These are phyloP conservation scores for Amia ocellicauda DNA, from an alignment of 2,113 vertebrate species.

Conservation along the genomic window DNA sequence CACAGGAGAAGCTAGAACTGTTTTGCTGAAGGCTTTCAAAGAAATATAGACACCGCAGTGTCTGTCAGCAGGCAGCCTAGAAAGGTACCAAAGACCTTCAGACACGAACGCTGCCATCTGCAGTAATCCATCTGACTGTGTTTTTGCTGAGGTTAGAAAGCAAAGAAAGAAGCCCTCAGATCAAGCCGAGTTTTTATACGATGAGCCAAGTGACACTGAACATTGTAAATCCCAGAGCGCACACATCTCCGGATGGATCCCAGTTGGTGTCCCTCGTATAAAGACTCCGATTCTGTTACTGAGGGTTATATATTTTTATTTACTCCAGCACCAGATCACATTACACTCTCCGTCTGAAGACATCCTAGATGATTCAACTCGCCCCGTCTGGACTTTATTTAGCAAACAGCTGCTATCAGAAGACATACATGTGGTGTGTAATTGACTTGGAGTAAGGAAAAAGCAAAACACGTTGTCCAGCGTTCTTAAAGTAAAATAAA, in stretches of 20 bases:
- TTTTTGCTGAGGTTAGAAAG: not conserved
- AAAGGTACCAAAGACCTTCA: not conserved
- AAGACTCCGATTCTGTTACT: not conserved
- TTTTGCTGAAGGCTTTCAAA: not conserved
- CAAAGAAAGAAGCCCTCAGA: not conserved
- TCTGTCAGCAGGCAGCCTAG: not conserved
- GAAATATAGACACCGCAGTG: no score
- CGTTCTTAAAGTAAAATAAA: not conserved
- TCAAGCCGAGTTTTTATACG: not conserved
- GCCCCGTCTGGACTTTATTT: constrained; percentile 2
- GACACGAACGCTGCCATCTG: not conserved
- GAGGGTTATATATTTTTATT: not conserved
- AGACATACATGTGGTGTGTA: constrained; percentile 9
- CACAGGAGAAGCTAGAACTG: no score
- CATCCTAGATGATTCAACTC: constrained; percentile 9
- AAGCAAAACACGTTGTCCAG: not conserved
- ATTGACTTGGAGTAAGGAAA: not conserved
- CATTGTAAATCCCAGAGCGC: not conserved
- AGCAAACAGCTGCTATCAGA: constrained; percentile 29
- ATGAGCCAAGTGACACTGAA: not conserved
- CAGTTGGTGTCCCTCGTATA: constrained; percentile 5
- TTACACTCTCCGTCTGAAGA: constrained; percentile 18
- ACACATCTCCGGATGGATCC: not conserved
- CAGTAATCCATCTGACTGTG: not conserved
- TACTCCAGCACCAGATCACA: not conserved